Conservation (phyloP, 2,888 invertebrate species). For the Napeogenes inachia region DNA sequence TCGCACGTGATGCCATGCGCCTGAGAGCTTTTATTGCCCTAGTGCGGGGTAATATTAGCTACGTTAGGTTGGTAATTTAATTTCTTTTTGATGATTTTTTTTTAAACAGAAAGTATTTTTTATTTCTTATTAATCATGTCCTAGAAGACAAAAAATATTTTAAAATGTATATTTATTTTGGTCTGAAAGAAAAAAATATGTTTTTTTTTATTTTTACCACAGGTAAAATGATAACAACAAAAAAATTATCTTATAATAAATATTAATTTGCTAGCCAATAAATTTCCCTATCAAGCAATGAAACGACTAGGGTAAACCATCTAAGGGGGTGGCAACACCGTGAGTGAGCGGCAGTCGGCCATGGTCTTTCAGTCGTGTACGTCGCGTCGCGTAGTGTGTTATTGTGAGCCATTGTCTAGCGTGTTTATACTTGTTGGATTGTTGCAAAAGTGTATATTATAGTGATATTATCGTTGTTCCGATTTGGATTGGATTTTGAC, state of each 20-base stretch:
- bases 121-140: no score
- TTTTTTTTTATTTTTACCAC: no score
- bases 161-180: no score
- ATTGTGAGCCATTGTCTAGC: slow-evolving; percentile 19
- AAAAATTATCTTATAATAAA: neutral
- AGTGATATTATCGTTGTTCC: slow-evolving; percentile 30
- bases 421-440: slow-evolving; percentile 26
- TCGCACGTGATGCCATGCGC: slow-evolving; percentile 53
- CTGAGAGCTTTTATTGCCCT: slow-evolving; percentile 48
- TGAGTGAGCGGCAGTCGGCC: slow-evolving; percentile 67
- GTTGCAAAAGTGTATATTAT: no score
- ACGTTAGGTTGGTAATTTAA: neutral
- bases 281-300: neutral
- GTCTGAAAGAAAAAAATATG: no score
- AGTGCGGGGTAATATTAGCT: slow-evolving; percentile 36
- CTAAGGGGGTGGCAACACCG: slow-evolving; percentile 45
- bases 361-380: slow-evolving; percentile 42
- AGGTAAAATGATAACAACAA: no score
- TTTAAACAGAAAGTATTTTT: neutral
- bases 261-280: neutral
- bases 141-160: no score
- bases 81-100: slow-evolving; percentile 9
- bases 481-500: slow-evolving; percentile 12
- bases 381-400: slow-evolving; percentile 30
- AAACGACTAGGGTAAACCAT: slow-evolving; percentile 23